These are phyloP conservation scores for Drosophila cardini DNA, from an alignment of 1,140 invertebrate species.

Conservation along the genomic window DNA sequence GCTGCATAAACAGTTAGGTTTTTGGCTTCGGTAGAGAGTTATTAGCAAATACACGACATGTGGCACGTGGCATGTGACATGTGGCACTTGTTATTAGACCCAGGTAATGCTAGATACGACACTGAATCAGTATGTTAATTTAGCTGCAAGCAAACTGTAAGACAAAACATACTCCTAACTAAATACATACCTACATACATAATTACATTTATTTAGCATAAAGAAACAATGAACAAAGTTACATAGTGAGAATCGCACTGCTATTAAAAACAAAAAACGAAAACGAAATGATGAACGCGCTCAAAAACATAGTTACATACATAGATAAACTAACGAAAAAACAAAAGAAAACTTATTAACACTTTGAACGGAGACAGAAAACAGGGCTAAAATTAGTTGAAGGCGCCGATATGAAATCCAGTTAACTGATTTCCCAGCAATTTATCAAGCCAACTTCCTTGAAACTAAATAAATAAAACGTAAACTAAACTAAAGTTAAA, in stretches of 20 bases:
- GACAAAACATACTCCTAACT: slow-evolving; percentile 40
- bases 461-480: slow-evolving; percentile 23
- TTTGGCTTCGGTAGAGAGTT: slow-evolving; percentile 31
- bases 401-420: slow-evolving; percentile 45
- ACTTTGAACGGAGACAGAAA: slow-evolving; percentile 11
- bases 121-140: slow-evolving; percentile 71
- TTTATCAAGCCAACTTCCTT: slow-evolving; percentile 53
- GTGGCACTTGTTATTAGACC: slow-evolving; percentile 25
- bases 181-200: slow-evolving; percentile 35
- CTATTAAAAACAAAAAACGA: slow-evolving; percentile 33
- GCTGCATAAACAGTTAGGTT: slow-evolving; percentile 7
- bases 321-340: slow-evolving; percentile 40
- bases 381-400: slow-evolving; percentile 29
- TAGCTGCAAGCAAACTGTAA: slow-evolving; percentile 69
- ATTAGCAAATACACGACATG: slow-evolving; percentile 11
- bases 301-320: slow-evolving; percentile 64
- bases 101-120: slow-evolving; percentile 29
- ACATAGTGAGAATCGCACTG: slow-evolving; percentile 64
- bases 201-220: slow-evolving; percentile 29
- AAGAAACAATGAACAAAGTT: slow-evolving; percentile 21
- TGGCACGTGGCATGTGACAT: background rate
- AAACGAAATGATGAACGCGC: slow-evolving; percentile 39
- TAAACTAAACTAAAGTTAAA: slow-evolving; percentile 55
- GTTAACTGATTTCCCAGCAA: slow-evolving; percentile 39
- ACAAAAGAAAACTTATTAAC: slow-evolving; percentile 14